A percentile compares a stretch with the other conserved stretches of the same genome.
phyloP scores from a whole-genome alignment of 2,797 vertebrate species.

The Natrix natrix region DNA sequence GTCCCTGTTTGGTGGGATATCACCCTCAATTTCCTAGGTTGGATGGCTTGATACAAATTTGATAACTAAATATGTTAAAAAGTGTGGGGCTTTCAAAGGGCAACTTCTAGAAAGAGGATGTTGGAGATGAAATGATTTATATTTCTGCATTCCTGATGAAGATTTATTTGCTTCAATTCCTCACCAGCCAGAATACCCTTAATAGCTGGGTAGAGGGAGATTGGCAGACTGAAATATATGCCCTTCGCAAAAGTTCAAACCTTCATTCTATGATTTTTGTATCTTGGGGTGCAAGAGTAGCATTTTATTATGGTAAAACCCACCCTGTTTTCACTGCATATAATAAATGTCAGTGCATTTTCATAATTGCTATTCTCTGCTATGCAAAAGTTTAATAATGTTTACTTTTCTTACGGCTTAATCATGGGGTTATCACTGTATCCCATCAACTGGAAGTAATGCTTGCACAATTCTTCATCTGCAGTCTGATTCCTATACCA shows the following conservation, averaged over 20 bases:
- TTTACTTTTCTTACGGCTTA: neutral
- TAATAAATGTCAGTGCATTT: neutral
- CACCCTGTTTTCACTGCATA: neutral
- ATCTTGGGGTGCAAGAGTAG: neutral
- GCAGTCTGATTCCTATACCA: neutral
- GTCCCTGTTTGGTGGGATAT: neutral
- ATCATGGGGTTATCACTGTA: neutral
- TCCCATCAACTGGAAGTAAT: neutral
- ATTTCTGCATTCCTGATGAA: neutral
- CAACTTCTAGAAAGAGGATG: neutral
- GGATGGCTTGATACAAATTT: neutral
- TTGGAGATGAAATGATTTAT: neutral
- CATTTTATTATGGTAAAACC: neutral
- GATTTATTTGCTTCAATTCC: neutral
- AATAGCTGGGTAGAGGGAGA: neutral
- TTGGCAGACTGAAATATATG: neutral
- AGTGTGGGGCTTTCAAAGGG: neutral
- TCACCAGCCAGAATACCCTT: neutral
- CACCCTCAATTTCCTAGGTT: neutral
- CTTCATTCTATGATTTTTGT: neutral
- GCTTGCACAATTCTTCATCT: neutral
- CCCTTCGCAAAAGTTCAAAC: no score
- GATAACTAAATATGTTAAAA: neutral
- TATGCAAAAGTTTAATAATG: neutral
- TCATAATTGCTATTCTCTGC: neutral